A percentile compares a stretch with the other conserved stretches of the same genome.
These are phyloP conservation scores for Meganola albula DNA, from an alignment of 2,888 invertebrate genomes.

Conservation along the genomic window DNA sequence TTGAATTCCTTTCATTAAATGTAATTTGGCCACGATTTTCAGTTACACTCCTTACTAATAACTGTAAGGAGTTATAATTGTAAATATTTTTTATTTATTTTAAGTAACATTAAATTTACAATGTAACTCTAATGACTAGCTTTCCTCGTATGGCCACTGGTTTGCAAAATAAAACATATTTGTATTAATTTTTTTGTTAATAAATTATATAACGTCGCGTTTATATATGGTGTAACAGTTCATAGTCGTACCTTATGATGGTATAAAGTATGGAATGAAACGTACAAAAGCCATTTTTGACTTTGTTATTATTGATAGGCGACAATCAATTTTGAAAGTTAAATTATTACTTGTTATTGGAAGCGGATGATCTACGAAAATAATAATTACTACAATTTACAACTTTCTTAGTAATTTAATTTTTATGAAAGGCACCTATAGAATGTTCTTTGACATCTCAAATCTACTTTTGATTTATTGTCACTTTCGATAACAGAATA, in stretches of 20 bases:
- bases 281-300: constrained; percentile 1
- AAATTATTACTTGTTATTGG: constrained; percentile 43
- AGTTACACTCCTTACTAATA: constrained; percentile 67
- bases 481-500: constrained; percentile 47
- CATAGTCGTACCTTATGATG: too few relatives aligned
- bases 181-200: constrained; percentile 19
- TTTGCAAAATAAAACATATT: constrained; percentile 37
- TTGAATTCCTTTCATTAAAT: constrained; percentile 72
- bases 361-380: constrained; percentile 68
- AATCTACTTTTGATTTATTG: constrained; percentile 51
- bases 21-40: constrained; percentile 78
- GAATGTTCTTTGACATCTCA: constrained; percentile 65
- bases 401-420: constrained; percentile 56
- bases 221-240: too few relatives aligned
- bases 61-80: constrained; percentile 60
- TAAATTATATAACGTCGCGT: constrained; percentile 21
- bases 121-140: constrained; percentile 75
- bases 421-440: constrained; percentile 75
- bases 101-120: constrained; percentile 65
- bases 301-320: constrained; percentile 25
- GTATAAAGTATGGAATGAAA: too few relatives aligned
- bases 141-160: constrained; percentile 72
- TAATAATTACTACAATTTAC: constrained; percentile 65
- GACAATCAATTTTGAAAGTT: constrained; percentile 32
- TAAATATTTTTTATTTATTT: constrained; percentile 63